These are phyloP conservation scores for Phodopus roborovskii DNA, from an alignment of 2,113 vertebrate species.

Conservation along the genomic window DNA sequence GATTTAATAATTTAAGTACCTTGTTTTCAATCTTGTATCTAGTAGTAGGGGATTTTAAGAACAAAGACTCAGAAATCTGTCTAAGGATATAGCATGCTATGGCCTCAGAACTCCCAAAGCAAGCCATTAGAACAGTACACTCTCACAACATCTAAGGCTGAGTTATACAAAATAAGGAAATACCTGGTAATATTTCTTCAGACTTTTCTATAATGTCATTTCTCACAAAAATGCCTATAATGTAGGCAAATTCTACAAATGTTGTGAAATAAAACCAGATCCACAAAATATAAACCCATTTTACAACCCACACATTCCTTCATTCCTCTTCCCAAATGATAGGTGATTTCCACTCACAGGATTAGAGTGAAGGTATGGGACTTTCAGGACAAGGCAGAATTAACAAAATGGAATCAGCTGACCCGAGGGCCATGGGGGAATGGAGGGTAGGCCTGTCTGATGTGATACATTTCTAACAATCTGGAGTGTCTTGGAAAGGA, in stretches of 20 bases:
- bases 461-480: not conserved
- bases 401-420: not conserved
- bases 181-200: not conserved
- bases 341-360: not conserved
- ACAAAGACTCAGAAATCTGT: not conserved
- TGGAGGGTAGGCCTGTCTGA: not conserved
- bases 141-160: not conserved
- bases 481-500: not conserved
- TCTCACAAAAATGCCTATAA: slow-evolving; percentile 27
- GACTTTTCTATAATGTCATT: slow-evolving; percentile 29
- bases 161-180: not conserved
- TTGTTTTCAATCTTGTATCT: not conserved
- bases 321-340: not conserved
- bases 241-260: slow-evolving; percentile 28
- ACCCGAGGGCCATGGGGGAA: not conserved
- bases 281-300: not conserved
- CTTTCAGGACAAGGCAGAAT: not conserved
- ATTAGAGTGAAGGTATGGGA: not conserved
- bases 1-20: not conserved
- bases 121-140: not conserved
- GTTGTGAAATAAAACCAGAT: not conserved
- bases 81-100: not conserved
- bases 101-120: not conserved
- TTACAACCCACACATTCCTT: not conserved
- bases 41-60: too few relatives aligned